Base-by-base conservation (phyloP, 2,888 invertebrate species). In the Saturnia japonica region DNA sequence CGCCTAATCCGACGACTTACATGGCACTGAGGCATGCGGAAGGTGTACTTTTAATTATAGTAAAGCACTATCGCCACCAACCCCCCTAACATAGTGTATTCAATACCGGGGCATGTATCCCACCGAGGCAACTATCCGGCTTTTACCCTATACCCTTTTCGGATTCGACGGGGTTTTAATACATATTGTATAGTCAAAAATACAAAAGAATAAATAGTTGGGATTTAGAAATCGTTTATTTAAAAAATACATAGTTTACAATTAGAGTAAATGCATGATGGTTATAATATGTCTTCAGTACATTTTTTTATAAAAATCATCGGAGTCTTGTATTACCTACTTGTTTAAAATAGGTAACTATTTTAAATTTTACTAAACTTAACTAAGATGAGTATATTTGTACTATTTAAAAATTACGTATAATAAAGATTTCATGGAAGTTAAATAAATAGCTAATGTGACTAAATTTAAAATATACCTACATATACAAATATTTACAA, bases 181-280 rank as follows among this genome's bases (percentile, higher is more conserved):
- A 45, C 16, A 43, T 43, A 45, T 14, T 45, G 1, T 45, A n/a
- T 51, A 51, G 54, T n/a, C 22, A 25, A 22, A 57, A 25, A 25
- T 34, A 34, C 34, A 34, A 25, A 0, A 25, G 25, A 11, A 9
- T 28, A 57, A 57, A 57, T 1, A 9, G 28, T 12, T 25, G 11
- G 14, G 14, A 25, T 57, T 57, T 57, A 57, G 11, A 64, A n/a
- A 11, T 34, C 19, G 6, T 75, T 74, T 75, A 75, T 73, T 77
- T 69, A 47, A 76, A 70, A 70, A 72, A 75, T 64, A 64, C 64
- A 40, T 40, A 64, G 40, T 64, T 64, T 73, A 74, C 73, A 71
- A 47, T 71, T 81, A 80, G 81, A 84, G 82, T 91, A 91, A 91
- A 91, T 91, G 91, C 91, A 40, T 64, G 64, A 19, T 14, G 64